phyloP scores from a whole-genome alignment of 2,797 vertebrate genomes.

The Ceryle rudis region DNA sequence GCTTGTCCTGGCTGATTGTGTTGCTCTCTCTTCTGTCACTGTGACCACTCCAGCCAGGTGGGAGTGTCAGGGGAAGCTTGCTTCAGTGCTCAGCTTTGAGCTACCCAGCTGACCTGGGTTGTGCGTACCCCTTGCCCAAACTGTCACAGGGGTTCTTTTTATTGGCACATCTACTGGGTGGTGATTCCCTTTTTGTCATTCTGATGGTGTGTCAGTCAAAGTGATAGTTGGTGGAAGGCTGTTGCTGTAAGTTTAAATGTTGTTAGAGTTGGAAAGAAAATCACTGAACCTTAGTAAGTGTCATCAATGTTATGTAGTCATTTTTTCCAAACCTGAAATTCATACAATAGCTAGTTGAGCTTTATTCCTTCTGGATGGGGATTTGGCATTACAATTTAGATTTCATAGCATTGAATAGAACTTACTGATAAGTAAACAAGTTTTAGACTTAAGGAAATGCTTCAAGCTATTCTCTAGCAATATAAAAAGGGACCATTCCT shows the following conservation, averaged over 20 bases:
- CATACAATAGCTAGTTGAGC: background rate
- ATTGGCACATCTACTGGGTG: background rate
- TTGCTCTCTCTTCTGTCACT: background rate
- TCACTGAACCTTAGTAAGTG: background rate
- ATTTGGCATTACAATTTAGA: background rate
- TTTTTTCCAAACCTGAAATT: background rate
- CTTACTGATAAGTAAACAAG: background rate
- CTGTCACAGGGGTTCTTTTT: background rate
- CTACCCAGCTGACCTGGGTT: background rate
- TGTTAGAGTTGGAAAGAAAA: background rate
- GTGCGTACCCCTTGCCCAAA: background rate
- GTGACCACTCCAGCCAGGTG: accelerated
- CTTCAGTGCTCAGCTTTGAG: background rate
- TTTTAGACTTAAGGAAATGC: background rate
- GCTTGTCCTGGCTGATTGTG: background rate
- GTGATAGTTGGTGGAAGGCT: background rate
- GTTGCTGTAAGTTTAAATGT: background rate
- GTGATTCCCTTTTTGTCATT: background rate
- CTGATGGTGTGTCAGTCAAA: background rate
- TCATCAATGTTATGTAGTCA: background rate
- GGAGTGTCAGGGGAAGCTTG: background rate
- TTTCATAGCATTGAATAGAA: background rate
- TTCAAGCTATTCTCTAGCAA: background rate
- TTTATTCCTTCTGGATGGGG: background rate
- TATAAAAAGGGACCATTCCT: background rate